phyloP scores from a whole-genome alignment of 2,113 vertebrate genomes.

The Condylura cristata region DNA sequence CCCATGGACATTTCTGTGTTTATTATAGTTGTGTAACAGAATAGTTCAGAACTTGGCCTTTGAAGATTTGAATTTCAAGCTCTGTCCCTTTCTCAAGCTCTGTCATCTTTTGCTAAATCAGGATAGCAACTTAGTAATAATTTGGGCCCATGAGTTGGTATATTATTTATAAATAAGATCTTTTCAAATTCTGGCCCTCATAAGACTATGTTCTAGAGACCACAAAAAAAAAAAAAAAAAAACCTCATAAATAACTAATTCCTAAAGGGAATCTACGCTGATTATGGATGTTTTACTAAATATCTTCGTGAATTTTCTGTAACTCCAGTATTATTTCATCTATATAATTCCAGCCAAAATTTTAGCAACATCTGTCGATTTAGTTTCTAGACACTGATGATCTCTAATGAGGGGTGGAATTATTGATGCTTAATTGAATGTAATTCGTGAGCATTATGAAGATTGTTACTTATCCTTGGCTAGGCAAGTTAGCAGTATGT shows the following conservation, averaged over 20 bases:
- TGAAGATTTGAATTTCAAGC: slow-evolving; percentile 3
- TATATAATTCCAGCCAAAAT: slow-evolving; percentile 47
- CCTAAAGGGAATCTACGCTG: not conserved
- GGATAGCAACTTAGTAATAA: slow-evolving; percentile 4
- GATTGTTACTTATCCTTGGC: slow-evolving; percentile 49
- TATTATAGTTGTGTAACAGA: not conserved
- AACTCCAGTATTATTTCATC: slow-evolving; percentile 46
- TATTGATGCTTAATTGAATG: slow-evolving; percentile 72
- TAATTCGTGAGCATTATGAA: slow-evolving; percentile 39
- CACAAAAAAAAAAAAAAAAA: not conserved
- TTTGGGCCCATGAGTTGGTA: not conserved
- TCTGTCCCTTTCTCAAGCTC: not conserved
- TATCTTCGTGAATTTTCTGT: slow-evolving; percentile 49
- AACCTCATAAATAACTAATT: not conserved
- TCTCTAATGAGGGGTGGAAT: slow-evolving; percentile 77
- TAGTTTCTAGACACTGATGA: slow-evolving; percentile 56
- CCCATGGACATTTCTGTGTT: not conserved
- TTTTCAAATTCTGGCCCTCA: not conserved
- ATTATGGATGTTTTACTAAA: slow-evolving; percentile 5
- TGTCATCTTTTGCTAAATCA: not conserved
- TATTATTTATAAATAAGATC: slow-evolving; percentile 18
- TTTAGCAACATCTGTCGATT: slow-evolving; percentile 57
- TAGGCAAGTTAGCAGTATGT: slow-evolving; percentile 31
- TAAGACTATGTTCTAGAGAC: not conserved
- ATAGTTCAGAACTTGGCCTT: not conserved